Evolutionary conservation across 2,797 vertebrate genomes (phyloP).

Genomic region (Trematomus bernacchii): DNA sequence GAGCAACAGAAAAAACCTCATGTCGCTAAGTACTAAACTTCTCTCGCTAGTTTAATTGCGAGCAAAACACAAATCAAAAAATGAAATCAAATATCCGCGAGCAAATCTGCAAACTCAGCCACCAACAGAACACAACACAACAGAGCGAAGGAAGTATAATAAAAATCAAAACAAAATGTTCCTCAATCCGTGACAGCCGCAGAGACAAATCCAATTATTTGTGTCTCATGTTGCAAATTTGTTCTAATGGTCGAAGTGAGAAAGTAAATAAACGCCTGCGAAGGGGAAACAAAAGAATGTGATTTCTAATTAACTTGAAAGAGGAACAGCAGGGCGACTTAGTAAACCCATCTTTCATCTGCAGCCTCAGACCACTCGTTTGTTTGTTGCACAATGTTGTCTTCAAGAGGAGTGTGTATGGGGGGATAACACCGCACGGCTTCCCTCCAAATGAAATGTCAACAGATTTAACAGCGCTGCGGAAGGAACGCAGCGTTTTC

Average conservation of each 20-base stretch:
- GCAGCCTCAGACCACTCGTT: slow-evolving; percentile 81
- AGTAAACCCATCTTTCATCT: slow-evolving; percentile 88
- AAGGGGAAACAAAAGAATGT: slow-evolving; percentile 87
- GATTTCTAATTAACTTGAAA: slow-evolving; percentile 92
- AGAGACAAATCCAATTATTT: slow-evolving; percentile 90
- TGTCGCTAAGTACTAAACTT: slow-evolving; percentile 52
- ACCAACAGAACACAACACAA: slow-evolving; percentile 54
- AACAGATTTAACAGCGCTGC: slow-evolving; percentile 83
- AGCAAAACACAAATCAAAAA: slow-evolving; percentile 65
- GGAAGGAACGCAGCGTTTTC: slow-evolving; percentile 66
- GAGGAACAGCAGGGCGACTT: slow-evolving; percentile 84
- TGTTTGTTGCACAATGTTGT: slow-evolving; percentile 86
- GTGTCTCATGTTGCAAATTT: slow-evolving; percentile 89
- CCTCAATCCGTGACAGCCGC: slow-evolving; percentile 81
- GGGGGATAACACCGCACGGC: slow-evolving; percentile 56
- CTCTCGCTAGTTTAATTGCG: slow-evolving; percentile 60
- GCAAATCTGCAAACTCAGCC: slow-evolving; percentile 81
- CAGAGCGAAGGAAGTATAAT: slow-evolving; percentile 69
- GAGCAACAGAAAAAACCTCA: slow-evolving; percentile 3
- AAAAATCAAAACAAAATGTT: slow-evolving; percentile 84
- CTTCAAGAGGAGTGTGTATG: slow-evolving; percentile 53
- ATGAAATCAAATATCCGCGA: slow-evolving; percentile 77
- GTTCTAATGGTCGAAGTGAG: slow-evolving; percentile 86
- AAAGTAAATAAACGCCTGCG: slow-evolving; percentile 86
- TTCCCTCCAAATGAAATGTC: slow-evolving; percentile 87